Evolutionary conservation across 2,888 invertebrate species (phyloP), one percentile per base, ranked within the genome.

Genomic region (Helobdella robusta): DNA sequence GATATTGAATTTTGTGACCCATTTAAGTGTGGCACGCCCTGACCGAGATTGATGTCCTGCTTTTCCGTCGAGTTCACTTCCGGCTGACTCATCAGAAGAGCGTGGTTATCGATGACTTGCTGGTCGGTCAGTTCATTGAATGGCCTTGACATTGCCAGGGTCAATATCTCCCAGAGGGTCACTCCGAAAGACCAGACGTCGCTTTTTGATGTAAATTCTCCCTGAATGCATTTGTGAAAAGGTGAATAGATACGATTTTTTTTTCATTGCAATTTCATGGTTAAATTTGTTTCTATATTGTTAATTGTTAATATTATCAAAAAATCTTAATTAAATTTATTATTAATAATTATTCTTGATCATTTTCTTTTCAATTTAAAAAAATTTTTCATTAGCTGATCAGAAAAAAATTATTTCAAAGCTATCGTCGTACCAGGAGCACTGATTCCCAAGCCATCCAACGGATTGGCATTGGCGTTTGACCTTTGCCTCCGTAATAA

Each of bases 101-200:
- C 85, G 63, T 90, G 83, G 79, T 89, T 89, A 73, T 88, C 87
- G 70, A 91, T 84, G 59, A 91, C 87, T 81, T 89, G 86, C 64
- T 85, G 84, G 76, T 91, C 89, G 20, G 84, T 84, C 70, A 89
- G 78, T 68, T 86, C 84, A 65, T 87, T 86, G 79, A 86, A 91
- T 0, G 91, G 91, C 67, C 85, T 84, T 62, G 87, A 84, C 59
- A 88, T 83, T 71, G 89, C 88, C 64, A 87, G 82, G 11, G 87
- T 86, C 74, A 89, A 83, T 67, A 92, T 86, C 81, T 92, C 91
- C 86, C 90, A 89, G 59, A 91, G 81, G 0, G 89, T 89, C 25
- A 91, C 88, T 0, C 87, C 91, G 79, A 89, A 91, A 18, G 90
- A 85, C 91, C 91, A 92, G 0, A 90, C 89, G 78, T 92, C 91